A percentile compares a stretch with the other conserved stretches of the same genome.
These are phyloP conservation scores for Cataglyphis rosenhaueri DNA, from an alignment of 2,888 invertebrate genomes.

Conservation along the genomic window DNA sequence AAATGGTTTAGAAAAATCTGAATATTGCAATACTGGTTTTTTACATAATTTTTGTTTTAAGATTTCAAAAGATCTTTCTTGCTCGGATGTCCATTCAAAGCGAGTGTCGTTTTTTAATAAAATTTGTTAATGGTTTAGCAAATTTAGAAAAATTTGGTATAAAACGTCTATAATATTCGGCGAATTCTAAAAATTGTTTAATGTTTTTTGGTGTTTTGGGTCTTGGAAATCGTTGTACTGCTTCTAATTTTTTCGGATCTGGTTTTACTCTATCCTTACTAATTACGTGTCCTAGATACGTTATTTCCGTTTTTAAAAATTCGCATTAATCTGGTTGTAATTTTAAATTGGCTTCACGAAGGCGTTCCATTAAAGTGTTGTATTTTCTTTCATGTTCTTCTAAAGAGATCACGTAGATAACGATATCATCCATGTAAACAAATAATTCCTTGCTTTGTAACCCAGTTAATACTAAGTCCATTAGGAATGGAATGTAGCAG, in stretches of 20 bases:
- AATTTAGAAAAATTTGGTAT: background rate
- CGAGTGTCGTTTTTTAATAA: background rate
- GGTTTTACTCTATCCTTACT: background rate
- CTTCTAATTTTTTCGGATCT: background rate
- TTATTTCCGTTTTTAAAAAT: background rate
- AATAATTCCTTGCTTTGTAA: no score
- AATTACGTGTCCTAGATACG: background rate
- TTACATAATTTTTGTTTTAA: no score
- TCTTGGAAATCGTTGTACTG: background rate
- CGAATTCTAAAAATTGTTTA: background rate
- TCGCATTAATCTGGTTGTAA: no score
- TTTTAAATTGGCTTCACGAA: no score
- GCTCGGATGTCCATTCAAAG: no score
- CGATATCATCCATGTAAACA: no score
- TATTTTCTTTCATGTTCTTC: no score
- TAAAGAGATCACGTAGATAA: no score
- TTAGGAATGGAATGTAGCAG: no score
- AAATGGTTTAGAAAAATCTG: background rate
- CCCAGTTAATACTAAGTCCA: no score
- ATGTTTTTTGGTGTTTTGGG: background rate
- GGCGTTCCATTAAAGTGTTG: no score
- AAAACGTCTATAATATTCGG: background rate
- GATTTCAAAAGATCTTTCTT: no score
- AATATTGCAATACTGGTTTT: background rate
- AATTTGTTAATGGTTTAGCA: background rate